Evolutionary conservation across 2,888 invertebrate species (phyloP), one percentile per base, ranked within the genome.

Genomic region (Athripsodes cinereus): DNA sequence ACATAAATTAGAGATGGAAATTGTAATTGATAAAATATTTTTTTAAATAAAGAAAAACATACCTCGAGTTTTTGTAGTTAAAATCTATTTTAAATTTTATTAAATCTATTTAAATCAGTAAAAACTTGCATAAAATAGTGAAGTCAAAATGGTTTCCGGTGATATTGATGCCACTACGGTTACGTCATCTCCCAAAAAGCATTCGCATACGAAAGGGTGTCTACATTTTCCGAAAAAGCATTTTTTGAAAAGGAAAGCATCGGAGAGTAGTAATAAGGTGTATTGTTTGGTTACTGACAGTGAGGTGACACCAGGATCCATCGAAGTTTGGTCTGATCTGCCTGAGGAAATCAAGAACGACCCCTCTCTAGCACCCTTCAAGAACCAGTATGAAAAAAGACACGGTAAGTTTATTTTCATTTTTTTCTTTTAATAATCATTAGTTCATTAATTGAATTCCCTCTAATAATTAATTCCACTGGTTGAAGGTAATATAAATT

Each of bases 341-440:
- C 87, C 87, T 0, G 82, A 84, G 59, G 79, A 80, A 62, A 83
- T 87, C 68, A 82, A 85, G 59, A 76, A 80, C 64, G 86, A 87
- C 70, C 86, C 87, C 0, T 79, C 81, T 40, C 71, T 86, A 69
- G 83, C 81, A 19, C 79, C 81, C 0, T 86, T 86, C 69, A 78
- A 80, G 66, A 71, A 72, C 34, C 73, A 78, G n/a, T 81, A 81
- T 62, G 81, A 82, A 53, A 74, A 75, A 26, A 72, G 74, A 2
- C 72, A 74, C 67, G 78, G 78, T 79, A 55, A 71, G 76, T 71
- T 8, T 20, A 44, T 19, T 21, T 44, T 3, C 22, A 11, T 35
- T 34, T 20, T 44, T 19, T 19, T 8, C 19, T 22, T 53, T 19
- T 53, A n/a, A n/a, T n/a, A n/a, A n/a, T n/a, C n/a, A n/a, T n/a